phyloP scores from a whole-genome alignment of 2,797 vertebrate species.

The Crax fasciolata region DNA sequence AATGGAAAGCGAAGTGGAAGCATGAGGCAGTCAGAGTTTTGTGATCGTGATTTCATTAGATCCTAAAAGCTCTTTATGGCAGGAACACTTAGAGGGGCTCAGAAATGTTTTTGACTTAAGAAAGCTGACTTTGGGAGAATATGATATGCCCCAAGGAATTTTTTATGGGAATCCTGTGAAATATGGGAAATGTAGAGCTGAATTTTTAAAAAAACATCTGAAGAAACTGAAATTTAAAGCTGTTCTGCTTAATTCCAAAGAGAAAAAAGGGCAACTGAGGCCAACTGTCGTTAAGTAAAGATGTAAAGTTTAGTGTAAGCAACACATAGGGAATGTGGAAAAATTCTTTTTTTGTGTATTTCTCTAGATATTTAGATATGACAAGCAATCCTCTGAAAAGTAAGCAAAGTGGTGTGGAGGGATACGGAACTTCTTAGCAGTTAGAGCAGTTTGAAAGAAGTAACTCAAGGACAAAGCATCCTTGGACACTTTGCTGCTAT shows the following conservation, averaged over 20 bases:
- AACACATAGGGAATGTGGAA: conserved; percentile 49
- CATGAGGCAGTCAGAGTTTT: neutral
- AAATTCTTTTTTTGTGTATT: neutral
- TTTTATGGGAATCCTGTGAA: conserved; percentile 64
- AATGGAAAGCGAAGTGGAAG: conserved; percentile 48
- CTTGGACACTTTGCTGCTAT: neutral
- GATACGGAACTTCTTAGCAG: neutral
- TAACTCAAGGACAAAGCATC: neutral
- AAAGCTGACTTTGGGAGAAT: conserved; percentile 75
- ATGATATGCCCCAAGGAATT: conserved; percentile 67
- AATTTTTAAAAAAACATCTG: conserved; percentile 68
- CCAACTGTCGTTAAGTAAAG: conserved; percentile 67
- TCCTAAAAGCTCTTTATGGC: conserved; percentile 42
- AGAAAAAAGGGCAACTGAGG: conserved; percentile 75
- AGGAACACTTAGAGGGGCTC: conserved; percentile 37
- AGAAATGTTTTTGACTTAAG: conserved; percentile 63
- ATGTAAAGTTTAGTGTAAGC: conserved; percentile 56
- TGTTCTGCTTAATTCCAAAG: conserved; percentile 48
- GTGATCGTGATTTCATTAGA: conserved; percentile 63
- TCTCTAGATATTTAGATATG: neutral
- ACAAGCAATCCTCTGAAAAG: conserved; percentile 46
- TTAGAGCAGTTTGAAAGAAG: neutral
- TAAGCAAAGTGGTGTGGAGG: neutral
- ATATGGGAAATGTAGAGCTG: conserved; percentile 66
- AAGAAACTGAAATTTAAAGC: conserved; percentile 76